Base-by-base conservation (phyloP, 2,113 vertebrate species). In the Ovis aries region DNA sequence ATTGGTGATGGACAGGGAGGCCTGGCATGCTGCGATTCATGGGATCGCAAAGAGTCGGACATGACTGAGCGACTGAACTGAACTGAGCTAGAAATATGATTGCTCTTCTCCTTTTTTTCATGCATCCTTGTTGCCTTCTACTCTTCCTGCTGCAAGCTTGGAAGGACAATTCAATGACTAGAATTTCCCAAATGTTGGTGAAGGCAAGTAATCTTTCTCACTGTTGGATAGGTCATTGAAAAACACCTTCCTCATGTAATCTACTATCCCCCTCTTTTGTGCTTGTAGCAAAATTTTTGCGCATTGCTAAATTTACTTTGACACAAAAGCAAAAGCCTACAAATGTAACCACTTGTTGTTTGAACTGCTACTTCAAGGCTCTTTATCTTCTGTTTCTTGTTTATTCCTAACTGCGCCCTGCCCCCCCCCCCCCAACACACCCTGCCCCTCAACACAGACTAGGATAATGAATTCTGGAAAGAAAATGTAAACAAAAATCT, bases 1-100 rank as follows among this genome's bases (percentile, higher is more conserved):
- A 8, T 9, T 57, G 55, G 55, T 57, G 55, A 57, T 23, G 21
- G 55, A 57, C 21, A 57, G 21, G 21, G 55, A 57, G 21, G 21
- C 21, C 55, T 57, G 55, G 21, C 1, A 0, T 9, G 21, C 21
- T 23, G 55, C 1, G 0, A 57, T 57, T 57, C 55, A 57, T 57
- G 55, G 55, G 55, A 21, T 57, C 3, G 1, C 55, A 57, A 6
- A 55, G 21, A 57, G 21, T 57, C 0, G 0, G 55, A 57, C 55
- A 57, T 1, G 8, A 23, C 55, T 57, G 55, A 57, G 21, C 0
- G 7, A 57, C 21, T 23, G 21, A 57, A 57, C 55, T 55, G 21
- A 55, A 19, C 53, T 53, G 53, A 55, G 9, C 7, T n/a, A 82
- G 31, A 82, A 53, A 82, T n/a, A 53, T 4, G 19, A 82, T 53